A percentile compares a stretch with the other conserved stretches of the same genome.
These are phyloP conservation scores for Macquaria australasica DNA, from an alignment of 2,113 vertebrate genomes.

Conservation along the genomic window DNA sequence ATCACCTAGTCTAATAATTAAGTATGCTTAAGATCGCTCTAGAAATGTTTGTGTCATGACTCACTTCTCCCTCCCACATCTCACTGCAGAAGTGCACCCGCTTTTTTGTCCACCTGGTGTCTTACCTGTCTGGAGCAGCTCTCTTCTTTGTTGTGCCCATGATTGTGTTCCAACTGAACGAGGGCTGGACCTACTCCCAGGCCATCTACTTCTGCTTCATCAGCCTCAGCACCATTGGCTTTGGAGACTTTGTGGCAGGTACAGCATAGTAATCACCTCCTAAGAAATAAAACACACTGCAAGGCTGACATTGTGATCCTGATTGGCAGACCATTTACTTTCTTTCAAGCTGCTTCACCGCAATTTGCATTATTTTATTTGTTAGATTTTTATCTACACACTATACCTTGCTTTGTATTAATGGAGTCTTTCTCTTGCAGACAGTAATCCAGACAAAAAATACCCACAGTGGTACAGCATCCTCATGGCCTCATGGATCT, in stretches of 20 bases:
- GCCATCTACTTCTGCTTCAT: slow-evolving; percentile 94
- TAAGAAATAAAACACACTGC: neutral
- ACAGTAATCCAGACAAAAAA: slow-evolving; percentile 84
- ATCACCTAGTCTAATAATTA: neutral
- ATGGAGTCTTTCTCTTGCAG: slow-evolving; percentile 69
- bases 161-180: slow-evolving; percentile 86
- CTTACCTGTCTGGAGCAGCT: slow-evolving; percentile 81
- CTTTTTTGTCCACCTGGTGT: slow-evolving; percentile 84
- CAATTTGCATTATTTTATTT: neutral
- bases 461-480: slow-evolving; percentile 92
- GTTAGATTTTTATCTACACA: neutral
- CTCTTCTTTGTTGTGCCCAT: slow-evolving; percentile 92
- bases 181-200: slow-evolving; percentile 90
- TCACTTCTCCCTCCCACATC: neutral
- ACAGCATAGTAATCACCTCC: slow-evolving; percentile 27
- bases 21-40: neutral
- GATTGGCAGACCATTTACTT: neutral
- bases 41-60: neutral
- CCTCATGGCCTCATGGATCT: slow-evolving; percentile 91
- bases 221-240: slow-evolving; percentile 94
- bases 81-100: slow-evolving; percentile 79
- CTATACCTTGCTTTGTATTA: neutral
- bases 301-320: neutral
- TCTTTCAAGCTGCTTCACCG: neutral
- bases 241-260: slow-evolving; percentile 94